These are phyloP conservation scores for Drosophila lowei DNA, from an alignment of 1,140 invertebrate genomes.

Conservation along the genomic window DNA sequence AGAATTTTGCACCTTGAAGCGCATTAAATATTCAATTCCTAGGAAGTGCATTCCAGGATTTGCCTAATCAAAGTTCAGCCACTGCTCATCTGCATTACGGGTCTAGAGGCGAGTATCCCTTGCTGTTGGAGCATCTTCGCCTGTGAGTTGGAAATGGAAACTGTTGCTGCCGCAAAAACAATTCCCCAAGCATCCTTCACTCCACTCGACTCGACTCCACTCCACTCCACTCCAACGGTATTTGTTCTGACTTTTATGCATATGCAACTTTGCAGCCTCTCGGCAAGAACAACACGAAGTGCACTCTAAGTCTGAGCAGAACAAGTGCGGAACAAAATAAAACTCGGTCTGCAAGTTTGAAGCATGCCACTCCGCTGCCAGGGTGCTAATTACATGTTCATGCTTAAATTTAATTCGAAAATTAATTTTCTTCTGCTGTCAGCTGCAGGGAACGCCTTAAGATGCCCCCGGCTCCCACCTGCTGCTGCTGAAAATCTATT, in stretches of 20 bases:
- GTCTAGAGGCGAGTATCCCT: background rate
- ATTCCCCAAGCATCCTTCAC: constrained; percentile 20
- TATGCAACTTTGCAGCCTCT: constrained; percentile 37
- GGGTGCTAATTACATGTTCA: constrained; percentile 31
- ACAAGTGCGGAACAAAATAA: constrained; percentile 30
- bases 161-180: constrained; percentile 22
- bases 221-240: background rate
- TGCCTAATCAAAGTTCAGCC: no score
- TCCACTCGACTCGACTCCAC: no score
- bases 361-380: background rate
- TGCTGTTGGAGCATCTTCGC: background rate
- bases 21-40: constrained; percentile 20
- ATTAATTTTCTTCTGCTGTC: constrained; percentile 28
- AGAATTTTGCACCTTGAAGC: background rate
- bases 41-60: background rate
- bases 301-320: constrained; percentile 16
- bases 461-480: background rate
- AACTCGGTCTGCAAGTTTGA: constrained; percentile 33
- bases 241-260: constrained; percentile 4
- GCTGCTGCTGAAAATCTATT: constrained; percentile 61
- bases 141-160: constrained; percentile 11
- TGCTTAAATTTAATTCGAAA: constrained; percentile 35
- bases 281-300: constrained; percentile 34
- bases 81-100: constrained; percentile 4
- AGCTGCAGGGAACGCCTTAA: constrained; percentile 15